phyloP scores from a whole-genome alignment of 35 echinoderm and acorn worm genomes.

The Stichopus chloronotus region DNA sequence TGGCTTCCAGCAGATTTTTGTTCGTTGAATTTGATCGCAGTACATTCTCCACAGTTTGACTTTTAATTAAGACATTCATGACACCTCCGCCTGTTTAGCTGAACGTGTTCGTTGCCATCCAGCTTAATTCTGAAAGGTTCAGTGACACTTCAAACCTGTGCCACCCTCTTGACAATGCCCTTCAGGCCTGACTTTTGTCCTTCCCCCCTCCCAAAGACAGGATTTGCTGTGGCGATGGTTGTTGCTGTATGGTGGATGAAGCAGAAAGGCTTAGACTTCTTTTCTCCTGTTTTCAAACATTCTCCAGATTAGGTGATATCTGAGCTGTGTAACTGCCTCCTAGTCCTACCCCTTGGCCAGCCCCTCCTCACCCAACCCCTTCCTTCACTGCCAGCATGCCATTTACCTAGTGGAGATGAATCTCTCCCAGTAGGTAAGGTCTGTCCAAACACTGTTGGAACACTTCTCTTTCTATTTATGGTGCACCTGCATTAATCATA shows the following conservation, averaged over 20 bases:
- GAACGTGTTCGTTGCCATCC: no score
- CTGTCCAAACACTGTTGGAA: not conserved
- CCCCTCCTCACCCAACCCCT: not conserved
- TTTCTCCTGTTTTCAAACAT: not conserved
- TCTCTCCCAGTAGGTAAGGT: not conserved
- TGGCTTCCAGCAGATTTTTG: no score
- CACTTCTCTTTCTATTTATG: not conserved
- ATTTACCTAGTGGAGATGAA: no score
- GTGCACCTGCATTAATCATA: conserved; percentile 8
- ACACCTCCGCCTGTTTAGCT: no score
- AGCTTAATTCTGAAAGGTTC: not conserved
- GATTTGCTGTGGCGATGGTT: not conserved
- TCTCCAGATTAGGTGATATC: not conserved
- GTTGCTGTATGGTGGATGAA: not conserved
- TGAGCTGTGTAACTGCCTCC: not conserved
- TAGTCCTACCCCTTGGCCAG: not conserved
- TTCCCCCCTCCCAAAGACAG: not conserved
- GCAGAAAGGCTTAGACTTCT: not conserved
- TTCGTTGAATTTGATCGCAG: no score
- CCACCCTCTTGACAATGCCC: not conserved
- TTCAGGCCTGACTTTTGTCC: conserved; percentile 6
- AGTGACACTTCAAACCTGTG: not conserved
- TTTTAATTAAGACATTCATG: no score
- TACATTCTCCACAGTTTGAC: no score
- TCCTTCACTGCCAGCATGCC: not conserved